These are phyloP conservation scores for Anguilla megastoma DNA, from an alignment of 2,797 vertebrate species.

Conservation along the genomic window DNA sequence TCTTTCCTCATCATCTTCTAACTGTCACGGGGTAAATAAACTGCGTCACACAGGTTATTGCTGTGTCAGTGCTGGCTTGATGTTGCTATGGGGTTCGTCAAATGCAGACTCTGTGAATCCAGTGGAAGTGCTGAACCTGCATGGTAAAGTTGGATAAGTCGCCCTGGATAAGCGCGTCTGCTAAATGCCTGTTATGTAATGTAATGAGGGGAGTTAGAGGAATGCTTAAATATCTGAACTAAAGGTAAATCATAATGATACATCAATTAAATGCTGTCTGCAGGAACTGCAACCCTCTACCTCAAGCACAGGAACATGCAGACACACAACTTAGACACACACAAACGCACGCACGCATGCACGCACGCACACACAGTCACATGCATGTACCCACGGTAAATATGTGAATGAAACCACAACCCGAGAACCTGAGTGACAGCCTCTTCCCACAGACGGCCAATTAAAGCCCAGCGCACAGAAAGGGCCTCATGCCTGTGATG, in stretches of 20 bases:
- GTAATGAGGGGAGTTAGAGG: not conserved
- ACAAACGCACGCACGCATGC: not conserved
- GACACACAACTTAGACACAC: not conserved
- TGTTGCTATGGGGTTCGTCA: not conserved
- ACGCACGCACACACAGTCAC: not conserved
- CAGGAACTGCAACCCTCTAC: not conserved
- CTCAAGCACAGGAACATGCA: not conserved
- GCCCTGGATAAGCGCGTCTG: too few relatives aligned
- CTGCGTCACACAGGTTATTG: not conserved
- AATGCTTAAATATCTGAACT: conserved; percentile 15
- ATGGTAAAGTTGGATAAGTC: too few relatives aligned
- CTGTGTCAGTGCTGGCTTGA: not conserved
- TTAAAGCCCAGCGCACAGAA: not conserved
- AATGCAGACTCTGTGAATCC: not conserved
- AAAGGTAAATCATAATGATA: not conserved
- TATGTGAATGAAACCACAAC: not conserved
- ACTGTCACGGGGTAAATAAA: not conserved
- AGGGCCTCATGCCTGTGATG: not conserved
- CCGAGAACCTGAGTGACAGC: not conserved
- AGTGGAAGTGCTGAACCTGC: not conserved
- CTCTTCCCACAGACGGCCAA: not conserved
- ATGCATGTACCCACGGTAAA: not conserved
- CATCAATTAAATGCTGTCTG: not conserved
- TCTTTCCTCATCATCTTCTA: not conserved
- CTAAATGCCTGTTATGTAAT: too few relatives aligned